phyloP scores from a whole-genome alignment of 2,113 vertebrate species.

The Megaceryle torquata region DNA sequence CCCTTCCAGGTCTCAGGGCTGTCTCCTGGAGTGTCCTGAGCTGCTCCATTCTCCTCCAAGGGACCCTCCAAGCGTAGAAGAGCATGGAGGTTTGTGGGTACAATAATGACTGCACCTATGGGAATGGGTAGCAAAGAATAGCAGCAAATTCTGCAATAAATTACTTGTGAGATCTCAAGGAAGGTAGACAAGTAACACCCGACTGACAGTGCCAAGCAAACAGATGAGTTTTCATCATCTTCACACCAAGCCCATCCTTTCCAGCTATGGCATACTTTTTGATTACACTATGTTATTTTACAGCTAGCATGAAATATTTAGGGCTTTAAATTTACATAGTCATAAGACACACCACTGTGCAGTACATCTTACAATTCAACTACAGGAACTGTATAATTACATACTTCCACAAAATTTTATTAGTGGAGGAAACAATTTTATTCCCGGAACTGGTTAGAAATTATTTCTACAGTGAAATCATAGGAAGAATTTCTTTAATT shows the following conservation, averaged over 20 bases:
- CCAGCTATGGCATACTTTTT: slow-evolving; percentile 5
- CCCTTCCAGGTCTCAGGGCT: background rate
- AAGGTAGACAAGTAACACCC: background rate
- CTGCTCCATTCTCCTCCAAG: background rate
- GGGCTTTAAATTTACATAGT: slow-evolving; percentile 32
- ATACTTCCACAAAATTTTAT: background rate
- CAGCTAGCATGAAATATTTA: slow-evolving; percentile 46
- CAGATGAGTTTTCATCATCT: slow-evolving; percentile 17
- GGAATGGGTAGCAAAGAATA: background rate
- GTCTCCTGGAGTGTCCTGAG: background rate
- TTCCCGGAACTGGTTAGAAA: background rate
- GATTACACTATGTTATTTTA: slow-evolving; percentile 34
- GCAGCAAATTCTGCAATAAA: background rate
- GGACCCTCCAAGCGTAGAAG: background rate
- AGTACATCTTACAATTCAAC: background rate
- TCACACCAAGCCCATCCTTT: background rate
- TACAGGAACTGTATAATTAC: slow-evolving; percentile 1
- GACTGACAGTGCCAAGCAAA: background rate
- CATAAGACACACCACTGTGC: background rate
- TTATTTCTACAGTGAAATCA: background rate
- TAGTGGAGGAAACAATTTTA: background rate
- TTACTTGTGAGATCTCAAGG: background rate
- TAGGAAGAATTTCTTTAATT: background rate
- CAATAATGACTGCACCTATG: fast-evolving
- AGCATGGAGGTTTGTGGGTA: background rate